phyloP scores from a whole-genome alignment of 2,888 invertebrate genomes.

The Lochmaea crataegi region DNA sequence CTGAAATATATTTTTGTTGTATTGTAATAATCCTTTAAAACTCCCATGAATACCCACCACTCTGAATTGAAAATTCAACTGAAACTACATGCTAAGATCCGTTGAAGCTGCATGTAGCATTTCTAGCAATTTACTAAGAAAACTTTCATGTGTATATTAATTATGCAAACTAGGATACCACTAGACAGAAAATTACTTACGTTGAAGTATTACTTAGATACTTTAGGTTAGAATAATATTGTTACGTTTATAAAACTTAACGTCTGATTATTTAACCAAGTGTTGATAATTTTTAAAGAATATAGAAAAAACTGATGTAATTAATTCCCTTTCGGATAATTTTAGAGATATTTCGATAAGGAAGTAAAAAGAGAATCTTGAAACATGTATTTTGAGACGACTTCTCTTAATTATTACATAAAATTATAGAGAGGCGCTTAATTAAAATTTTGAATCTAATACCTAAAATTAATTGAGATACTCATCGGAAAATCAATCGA shows the following conservation, averaged over 20 bases:
- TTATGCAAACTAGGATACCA: background rate
- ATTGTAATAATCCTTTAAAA: background rate
- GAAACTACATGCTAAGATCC: background rate
- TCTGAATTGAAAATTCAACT: background rate
- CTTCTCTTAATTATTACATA: background rate
- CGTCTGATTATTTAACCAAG: background rate
- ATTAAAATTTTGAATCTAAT: conserved; percentile 23
- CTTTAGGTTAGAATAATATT: background rate
- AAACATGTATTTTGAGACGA: background rate
- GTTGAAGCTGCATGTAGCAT: background rate
- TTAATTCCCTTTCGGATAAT: too few relatives aligned
- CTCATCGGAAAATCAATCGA: conserved; percentile 17
- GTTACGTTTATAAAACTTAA: too few relatives aligned
- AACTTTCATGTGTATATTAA: background rate
- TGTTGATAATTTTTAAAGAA: background rate
- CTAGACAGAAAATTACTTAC: background rate
- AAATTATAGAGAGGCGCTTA: background rate
- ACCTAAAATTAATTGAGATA: conserved; percentile 19
- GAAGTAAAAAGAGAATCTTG: too few relatives aligned
- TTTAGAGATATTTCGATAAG: too few relatives aligned
- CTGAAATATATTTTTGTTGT: background rate
- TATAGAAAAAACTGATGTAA: too few relatives aligned
- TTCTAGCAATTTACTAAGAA: background rate
- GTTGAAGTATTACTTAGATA: background rate
- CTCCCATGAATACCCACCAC: background rate